Evolutionary conservation across 2,888 invertebrate genomes (phyloP).

Genomic region (Perdita meconis): DNA sequence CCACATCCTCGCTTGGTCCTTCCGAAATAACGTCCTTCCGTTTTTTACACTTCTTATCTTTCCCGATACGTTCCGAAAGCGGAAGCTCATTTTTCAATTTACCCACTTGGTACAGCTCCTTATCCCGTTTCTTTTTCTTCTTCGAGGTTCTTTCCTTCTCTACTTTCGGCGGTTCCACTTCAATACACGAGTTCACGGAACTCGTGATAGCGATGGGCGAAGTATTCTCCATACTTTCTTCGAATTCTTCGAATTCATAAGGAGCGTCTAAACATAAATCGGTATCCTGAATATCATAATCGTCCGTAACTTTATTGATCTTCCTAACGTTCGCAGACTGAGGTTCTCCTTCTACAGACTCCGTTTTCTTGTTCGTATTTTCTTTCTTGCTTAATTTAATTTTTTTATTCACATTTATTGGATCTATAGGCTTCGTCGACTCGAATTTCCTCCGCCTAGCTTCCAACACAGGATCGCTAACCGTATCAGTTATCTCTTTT

Average conservation of each 20-base stretch:
- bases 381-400: constrained; percentile 80
- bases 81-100: constrained; percentile 78
- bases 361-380: constrained; percentile 57
- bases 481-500: constrained; percentile 66
- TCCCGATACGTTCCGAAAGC: constrained; percentile 78
- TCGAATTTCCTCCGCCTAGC: constrained; percentile 86
- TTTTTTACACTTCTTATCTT: constrained; percentile 80
- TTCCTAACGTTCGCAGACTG: constrained; percentile 34
- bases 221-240: constrained; percentile 62
- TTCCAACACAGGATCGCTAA: constrained; percentile 84
- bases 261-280: constrained; percentile 67
- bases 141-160: constrained; percentile 79
- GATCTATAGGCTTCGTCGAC: constrained; percentile 83
- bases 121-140: constrained; percentile 84
- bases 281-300: constrained; percentile 53
- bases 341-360: constrained; percentile 44
- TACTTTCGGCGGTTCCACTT: constrained; percentile 73
- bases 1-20: constrained; percentile 66
- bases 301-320: constrained; percentile 57
- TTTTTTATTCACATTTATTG: constrained; percentile 85
- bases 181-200: constrained; percentile 58
- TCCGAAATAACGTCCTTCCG: constrained; percentile 70
- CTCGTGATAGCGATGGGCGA: constrained; percentile 65
- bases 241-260: constrained; percentile 68
- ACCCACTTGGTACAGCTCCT: constrained; percentile 84